These are phyloP conservation scores for Epinephelus lanceolatus DNA, from an alignment of 2,113 vertebrate species.

Conservation along the genomic window DNA sequence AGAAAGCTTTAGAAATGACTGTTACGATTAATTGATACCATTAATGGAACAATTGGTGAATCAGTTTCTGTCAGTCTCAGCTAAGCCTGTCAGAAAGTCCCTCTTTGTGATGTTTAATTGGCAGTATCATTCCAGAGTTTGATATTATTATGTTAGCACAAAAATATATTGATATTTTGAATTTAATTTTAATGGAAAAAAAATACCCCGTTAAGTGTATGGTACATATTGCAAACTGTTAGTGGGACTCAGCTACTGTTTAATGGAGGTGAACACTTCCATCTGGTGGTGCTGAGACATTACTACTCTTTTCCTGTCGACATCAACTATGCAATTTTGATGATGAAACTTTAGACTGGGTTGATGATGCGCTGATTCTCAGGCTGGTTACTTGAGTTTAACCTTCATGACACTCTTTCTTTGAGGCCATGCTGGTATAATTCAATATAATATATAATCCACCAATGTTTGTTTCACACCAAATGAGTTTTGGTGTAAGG, in stretches of 20 bases:
- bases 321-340: not conserved
- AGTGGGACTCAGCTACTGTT: not conserved
- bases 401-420: not conserved
- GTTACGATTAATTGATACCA: not conserved
- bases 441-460: not conserved
- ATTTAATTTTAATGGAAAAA: not conserved
- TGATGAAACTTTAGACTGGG: not conserved
- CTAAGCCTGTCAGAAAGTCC: not conserved
- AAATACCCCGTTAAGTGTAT: not conserved
- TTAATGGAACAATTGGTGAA: not conserved
- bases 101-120: not conserved
- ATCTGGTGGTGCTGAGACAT: conserved; percentile 47
- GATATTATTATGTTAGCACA: too few species aligned
- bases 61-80: too few species aligned
- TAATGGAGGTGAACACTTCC: conserved; percentile 7
- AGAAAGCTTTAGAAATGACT: too few species aligned
- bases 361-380: not conserved
- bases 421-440: not conserved
- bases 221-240: not conserved
- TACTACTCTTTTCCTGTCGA: conserved; percentile 13
- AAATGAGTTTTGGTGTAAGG: not conserved
- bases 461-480: not conserved
- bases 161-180: not conserved
- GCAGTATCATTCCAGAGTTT: too few species aligned
- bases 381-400: not conserved